phyloP scores from a whole-genome alignment of 2,888 invertebrate species.

The Tenthredo notha region DNA sequence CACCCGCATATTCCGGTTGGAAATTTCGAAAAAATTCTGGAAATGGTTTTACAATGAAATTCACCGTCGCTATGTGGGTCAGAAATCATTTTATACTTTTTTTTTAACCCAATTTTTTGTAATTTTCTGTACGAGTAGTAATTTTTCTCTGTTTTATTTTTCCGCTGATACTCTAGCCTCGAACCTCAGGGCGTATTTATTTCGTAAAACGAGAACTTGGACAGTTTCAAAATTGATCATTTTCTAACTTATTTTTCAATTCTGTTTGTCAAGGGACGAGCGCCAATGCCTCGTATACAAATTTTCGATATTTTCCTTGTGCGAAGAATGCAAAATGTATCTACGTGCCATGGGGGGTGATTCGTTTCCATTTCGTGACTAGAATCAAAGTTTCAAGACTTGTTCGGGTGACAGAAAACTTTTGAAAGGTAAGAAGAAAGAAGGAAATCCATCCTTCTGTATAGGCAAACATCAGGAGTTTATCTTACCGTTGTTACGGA shows the following conservation, averaged over 20 bases:
- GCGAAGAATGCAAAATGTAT: constrained; percentile 36
- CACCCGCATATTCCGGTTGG: not conserved
- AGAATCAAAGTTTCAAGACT: constrained; percentile 10
- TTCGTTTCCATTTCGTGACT: constrained; percentile 37
- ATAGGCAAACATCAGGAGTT: not conserved
- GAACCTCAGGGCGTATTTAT: not conserved
- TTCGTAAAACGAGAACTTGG: not conserved
- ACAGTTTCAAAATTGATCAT: constrained; percentile 16
- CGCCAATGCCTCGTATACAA: not conserved
- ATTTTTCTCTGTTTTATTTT: not conserved
- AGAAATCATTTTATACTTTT: not conserved
- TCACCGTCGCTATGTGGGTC: not conserved
- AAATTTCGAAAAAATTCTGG: not conserved
- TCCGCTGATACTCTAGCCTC: not conserved
- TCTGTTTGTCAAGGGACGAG: constrained; percentile 8
- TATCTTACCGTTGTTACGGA: not conserved
- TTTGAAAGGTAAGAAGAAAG: not conserved
- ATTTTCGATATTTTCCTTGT: constrained; percentile 23
- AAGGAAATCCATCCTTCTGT: not conserved
- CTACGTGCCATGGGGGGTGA: not conserved
- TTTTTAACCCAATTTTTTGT: not conserved
- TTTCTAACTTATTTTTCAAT: not conserved
- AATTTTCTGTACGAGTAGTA: not conserved
- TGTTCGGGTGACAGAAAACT: not conserved
- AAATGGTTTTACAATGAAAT: not conserved